These are phyloP conservation scores for Melanophora roralis DNA, from an alignment of 2,888 invertebrate genomes.

Conservation along the genomic window DNA sequence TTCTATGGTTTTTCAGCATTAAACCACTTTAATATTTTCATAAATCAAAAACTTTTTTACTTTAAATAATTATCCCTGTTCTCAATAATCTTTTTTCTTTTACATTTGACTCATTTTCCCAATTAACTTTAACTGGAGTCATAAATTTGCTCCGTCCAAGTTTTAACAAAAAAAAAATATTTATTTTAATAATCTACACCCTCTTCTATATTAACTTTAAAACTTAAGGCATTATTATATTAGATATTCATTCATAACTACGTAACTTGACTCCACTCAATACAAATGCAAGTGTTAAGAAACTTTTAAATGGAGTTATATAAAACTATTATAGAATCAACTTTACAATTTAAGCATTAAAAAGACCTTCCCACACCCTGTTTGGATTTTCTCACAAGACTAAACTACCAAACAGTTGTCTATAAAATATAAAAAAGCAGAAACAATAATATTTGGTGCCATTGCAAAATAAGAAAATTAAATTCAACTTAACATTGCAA, in stretches of 20 bases:
- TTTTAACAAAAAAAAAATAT: too few species aligned
- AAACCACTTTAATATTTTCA: too few species aligned
- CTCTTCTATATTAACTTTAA: neutral
- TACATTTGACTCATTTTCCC: too few species aligned
- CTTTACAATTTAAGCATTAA: neutral
- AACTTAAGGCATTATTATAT: neutral
- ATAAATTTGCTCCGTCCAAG: neutral
- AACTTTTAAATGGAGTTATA: slow-evolving; percentile 12
- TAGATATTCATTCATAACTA: neutral
- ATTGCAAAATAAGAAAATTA: neutral
- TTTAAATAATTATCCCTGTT: neutral
- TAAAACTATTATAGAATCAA: slow-evolving; percentile 11
- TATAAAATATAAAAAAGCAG: neutral
- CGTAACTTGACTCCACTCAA: neutral
- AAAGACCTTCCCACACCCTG: slow-evolving; percentile 43
- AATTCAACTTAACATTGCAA: neutral
- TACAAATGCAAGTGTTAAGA: slow-evolving; percentile 12
- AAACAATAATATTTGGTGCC: slow-evolving; percentile 25
- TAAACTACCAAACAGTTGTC: slow-evolving; percentile 32
- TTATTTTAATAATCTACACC: neutral
- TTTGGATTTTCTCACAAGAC: slow-evolving; percentile 40
- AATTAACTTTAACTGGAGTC: neutral
- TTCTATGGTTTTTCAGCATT: too few species aligned
- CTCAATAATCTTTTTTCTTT: neutral
- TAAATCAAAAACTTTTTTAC: too few species aligned